Percentiles rank a stretch among this genome's conserved stretches.
Conservation (phyloP, 2,797 vertebrate species). For the Denticeps clupeoides region DNA sequence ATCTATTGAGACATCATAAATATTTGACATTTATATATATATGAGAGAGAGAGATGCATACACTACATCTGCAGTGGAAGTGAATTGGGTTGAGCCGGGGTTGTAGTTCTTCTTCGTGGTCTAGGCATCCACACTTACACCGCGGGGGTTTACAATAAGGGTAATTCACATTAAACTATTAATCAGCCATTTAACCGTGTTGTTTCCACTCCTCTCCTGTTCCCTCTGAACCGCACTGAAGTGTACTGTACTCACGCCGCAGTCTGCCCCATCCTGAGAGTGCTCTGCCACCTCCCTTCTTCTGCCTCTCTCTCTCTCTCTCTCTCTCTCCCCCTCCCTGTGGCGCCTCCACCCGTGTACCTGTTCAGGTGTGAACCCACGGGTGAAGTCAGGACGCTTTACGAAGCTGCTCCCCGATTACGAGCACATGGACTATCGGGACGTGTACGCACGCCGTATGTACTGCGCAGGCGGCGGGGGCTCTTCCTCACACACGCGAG, state of each 20-base stretch:
- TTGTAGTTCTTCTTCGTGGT: too few relatives aligned
- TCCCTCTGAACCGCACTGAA: too few relatives aligned
- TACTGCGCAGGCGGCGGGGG: slow-evolving; percentile 43
- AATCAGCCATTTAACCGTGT: too few relatives aligned
- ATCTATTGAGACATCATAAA: too few relatives aligned
- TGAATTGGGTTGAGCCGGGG: too few relatives aligned
- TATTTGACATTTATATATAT: too few relatives aligned
- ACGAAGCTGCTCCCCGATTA: slow-evolving; percentile 92
- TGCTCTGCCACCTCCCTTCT: background rate
- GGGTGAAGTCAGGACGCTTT: slow-evolving; percentile 85
- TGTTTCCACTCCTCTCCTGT: too few relatives aligned
- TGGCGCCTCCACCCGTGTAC: slow-evolving; percentile 52
- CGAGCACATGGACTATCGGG: slow-evolving; percentile 85
- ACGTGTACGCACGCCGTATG: slow-evolving; percentile 77
- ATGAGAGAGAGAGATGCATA: too few relatives aligned
- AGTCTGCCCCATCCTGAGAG: background rate
- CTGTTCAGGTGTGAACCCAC: slow-evolving; percentile 84
- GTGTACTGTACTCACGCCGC: background rate
- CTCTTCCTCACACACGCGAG: slow-evolving; percentile 3
- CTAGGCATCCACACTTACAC: too few relatives aligned
- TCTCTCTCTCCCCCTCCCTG: slow-evolving; percentile 34
- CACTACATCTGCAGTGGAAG: too few relatives aligned
- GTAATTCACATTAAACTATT: too few relatives aligned
- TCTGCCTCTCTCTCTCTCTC: slow-evolving; percentile 2
- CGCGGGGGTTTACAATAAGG: too few relatives aligned